phyloP scores from a whole-genome alignment of 2,797 vertebrate genomes.

The Anguilla marmorata region DNA sequence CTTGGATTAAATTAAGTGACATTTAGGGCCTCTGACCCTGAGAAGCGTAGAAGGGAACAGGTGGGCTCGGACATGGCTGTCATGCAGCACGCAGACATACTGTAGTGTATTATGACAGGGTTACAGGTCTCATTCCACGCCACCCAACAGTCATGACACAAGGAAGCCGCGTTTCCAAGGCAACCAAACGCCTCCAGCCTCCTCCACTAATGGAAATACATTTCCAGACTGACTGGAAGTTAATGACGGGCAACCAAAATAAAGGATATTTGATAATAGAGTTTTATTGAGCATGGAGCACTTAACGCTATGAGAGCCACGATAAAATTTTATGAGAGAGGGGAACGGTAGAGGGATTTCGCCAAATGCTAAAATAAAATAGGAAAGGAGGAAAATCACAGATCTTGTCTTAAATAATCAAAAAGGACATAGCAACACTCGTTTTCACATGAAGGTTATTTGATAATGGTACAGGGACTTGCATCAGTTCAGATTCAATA shows the following conservation, averaged over 20 bases:
- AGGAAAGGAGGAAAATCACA: neutral
- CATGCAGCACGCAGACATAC: neutral
- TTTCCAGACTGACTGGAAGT: conserved; percentile 35
- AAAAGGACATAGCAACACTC: neutral
- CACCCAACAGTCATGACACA: neutral
- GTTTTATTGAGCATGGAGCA: conserved; percentile 39
- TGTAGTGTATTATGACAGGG: conserved; percentile 1
- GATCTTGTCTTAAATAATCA: neutral
- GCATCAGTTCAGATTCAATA: neutral
- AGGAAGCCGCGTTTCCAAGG: conserved; percentile 28
- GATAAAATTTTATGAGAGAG: conserved; percentile 38
- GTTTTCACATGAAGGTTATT: conserved; percentile 9
- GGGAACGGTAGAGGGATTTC: conserved; percentile 2
- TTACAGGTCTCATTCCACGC: neutral
- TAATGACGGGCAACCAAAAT: conserved; percentile 30
- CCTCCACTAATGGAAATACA: conserved; percentile 34
- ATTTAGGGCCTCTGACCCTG: neutral
- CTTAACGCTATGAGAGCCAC: conserved; percentile 25
- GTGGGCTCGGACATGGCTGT: neutral
- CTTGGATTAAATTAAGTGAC: neutral
- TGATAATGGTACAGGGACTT: neutral
- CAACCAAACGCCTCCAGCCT: conserved; percentile 29
- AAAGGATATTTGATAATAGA: conserved; percentile 38
- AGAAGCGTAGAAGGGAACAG: neutral
- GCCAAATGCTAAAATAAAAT: neutral